phyloP scores from a whole-genome alignment of 2,888 invertebrate species.

The Xestia sexstrigata region DNA sequence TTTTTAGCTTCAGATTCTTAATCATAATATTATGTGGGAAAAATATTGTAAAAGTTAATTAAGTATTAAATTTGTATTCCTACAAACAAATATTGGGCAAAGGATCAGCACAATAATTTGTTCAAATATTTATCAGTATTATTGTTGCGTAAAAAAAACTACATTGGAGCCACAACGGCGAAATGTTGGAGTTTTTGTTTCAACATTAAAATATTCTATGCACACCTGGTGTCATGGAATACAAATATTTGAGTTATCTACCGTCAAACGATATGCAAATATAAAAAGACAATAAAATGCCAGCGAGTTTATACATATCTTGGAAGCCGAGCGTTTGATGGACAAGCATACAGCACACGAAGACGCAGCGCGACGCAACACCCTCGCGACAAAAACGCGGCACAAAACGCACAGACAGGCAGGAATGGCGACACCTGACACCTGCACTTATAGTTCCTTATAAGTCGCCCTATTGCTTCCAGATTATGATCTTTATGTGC shows the following conservation, averaged over 20 bases:
- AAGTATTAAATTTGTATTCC: not conserved
- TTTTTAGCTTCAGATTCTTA: not conserved
- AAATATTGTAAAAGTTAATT: too few relatives aligned
- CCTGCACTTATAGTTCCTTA: slow-evolving; percentile 69
- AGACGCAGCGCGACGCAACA: not conserved
- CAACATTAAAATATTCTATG: slow-evolving; percentile 32
- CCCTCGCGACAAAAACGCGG: slow-evolving; percentile 11
- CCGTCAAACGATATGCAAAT: slow-evolving; percentile 54
- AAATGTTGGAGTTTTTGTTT: slow-evolving; percentile 10
- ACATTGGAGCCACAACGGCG: not conserved
- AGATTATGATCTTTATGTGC: slow-evolving; percentile 56
- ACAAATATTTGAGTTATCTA: slow-evolving; percentile 26
- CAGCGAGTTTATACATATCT: slow-evolving; percentile 5
- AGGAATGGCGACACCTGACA: slow-evolving; percentile 73
- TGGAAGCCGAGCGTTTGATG: slow-evolving; percentile 20
- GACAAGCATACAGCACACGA: slow-evolving; percentile 13
- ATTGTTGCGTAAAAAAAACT: slow-evolving; percentile 4
- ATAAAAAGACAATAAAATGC: slow-evolving; percentile 62
- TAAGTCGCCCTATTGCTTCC: slow-evolving; percentile 32
- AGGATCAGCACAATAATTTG: slow-evolving; percentile 8
- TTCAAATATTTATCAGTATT: slow-evolving; percentile 25
- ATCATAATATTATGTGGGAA: not conserved
- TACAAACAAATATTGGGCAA: not conserved
- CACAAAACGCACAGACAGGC: slow-evolving; percentile 55
- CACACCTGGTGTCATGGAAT: slow-evolving; percentile 9